Conservation (phyloP, 2,113 vertebrate genomes). For the Mellivora capensis region DNA sequence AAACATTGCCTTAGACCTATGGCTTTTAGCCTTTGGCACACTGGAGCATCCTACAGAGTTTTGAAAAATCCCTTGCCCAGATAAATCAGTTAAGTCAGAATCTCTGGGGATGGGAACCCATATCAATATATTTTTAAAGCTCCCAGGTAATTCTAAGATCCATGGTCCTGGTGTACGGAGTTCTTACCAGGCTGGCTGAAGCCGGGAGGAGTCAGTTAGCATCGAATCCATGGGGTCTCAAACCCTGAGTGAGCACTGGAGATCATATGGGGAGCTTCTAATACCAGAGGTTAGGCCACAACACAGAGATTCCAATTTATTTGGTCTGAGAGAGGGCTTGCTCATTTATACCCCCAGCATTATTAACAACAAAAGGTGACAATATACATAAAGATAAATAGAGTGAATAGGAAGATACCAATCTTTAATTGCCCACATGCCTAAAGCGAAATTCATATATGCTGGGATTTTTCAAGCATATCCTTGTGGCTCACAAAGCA, state of each 20-base stretch:
- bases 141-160: background rate
- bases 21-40: background rate
- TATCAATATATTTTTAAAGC: background rate
- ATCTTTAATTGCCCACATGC: background rate
- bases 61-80: background rate
- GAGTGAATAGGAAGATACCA: background rate
- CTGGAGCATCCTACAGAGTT: background rate
- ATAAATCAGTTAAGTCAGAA: background rate
- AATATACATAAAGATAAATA: background rate
- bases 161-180: background rate
- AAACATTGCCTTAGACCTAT: background rate
- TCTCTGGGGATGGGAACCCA: background rate
- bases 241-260: background rate
- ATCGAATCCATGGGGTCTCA: background rate
- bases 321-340: background rate
- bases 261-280: background rate
- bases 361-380: background rate
- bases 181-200: background rate
- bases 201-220: background rate
- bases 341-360: background rate
- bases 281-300: background rate
- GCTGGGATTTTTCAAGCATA: background rate
- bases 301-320: background rate
- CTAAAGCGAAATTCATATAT: fast-evolving
- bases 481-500: background rate